phyloP scores from a whole-genome alignment of 2,888 invertebrate species.

The Norana najaformis region DNA sequence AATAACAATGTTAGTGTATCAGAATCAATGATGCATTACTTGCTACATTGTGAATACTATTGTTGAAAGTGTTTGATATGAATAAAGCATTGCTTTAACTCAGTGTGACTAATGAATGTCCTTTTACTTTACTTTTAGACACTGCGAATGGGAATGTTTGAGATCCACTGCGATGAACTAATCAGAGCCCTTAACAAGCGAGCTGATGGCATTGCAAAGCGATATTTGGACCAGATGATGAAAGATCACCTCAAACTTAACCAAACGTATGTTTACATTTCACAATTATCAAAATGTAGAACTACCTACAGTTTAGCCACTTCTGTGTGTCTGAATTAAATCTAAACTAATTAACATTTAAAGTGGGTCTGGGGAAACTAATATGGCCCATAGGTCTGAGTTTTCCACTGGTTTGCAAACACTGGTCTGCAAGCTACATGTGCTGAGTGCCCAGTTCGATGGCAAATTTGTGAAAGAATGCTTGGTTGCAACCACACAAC shows the following conservation, averaged over 20 bases:
- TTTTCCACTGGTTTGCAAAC: too few species aligned
- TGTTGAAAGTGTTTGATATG: neutral
- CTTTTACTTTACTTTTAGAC: constrained; percentile 62
- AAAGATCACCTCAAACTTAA: constrained; percentile 79
- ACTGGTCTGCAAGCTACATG: too few species aligned
- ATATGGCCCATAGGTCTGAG: too few species aligned
- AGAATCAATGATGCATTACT: neutral
- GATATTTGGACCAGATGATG: constrained; percentile 75
- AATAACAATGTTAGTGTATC: neutral
- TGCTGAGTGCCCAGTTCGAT: too few species aligned
- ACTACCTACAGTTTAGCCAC: too few species aligned
- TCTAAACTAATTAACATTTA: neutral
- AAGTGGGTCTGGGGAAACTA: too few species aligned
- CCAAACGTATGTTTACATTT: constrained; percentile 69
- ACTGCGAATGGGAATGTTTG: constrained; percentile 80
- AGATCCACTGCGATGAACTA: constrained; percentile 79
- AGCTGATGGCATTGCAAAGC: constrained; percentile 73
- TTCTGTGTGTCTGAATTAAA: neutral
- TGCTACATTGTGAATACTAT: neutral
- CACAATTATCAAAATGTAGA: too few species aligned
- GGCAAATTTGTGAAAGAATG: too few species aligned
- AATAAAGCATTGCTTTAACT: too few species aligned
- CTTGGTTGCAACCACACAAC: too few species aligned
- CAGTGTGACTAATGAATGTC: too few species aligned
- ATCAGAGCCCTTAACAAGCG: constrained; percentile 74